Evolutionary conservation across 2,797 vertebrate species (phyloP), one percentile per base, ranked within the genome.

Genomic region (Mormyrus proboscirostris): DNA sequence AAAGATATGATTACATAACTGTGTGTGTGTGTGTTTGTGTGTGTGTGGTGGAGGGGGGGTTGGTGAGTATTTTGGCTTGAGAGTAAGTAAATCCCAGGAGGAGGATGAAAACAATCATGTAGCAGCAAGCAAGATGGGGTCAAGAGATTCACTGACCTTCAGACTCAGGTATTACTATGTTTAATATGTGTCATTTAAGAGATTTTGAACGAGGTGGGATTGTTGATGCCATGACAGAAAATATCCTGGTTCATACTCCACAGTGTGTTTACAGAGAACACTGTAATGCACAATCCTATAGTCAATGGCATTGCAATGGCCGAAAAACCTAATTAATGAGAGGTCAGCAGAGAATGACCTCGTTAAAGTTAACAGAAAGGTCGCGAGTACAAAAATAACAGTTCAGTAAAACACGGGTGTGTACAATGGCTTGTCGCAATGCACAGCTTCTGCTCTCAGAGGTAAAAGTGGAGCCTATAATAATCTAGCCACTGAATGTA

Each of bases 361-460:
- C 65, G 65, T 73, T 73, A 73, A 73, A 73, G 65, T 73, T 73
- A 73, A 73, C 12, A 38, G 65, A 73, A 73, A 73, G 65, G 65
- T 73, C 29, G 12, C 12, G 0, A 38, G 65, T 73, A 33, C 65
- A 38, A 33, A 33, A 73, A 73, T 73, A 73, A 38, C 29, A 73
- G 29, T 73, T 33, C 25, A 33, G 65, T 33, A 73, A 33, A 73
- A 73, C 12, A 0, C 10, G 9, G 10, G 65, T 33, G 65, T 14
- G 10, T 12, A 16, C 12, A 73, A 14, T 73, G 62, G 65, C 10
- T 73, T 38, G 25, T 33, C 29, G 25, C 29, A 38, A 73, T 16
- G 12, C 65, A 73, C 65, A 73, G 29, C 65, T 38, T 73, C 25
- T 38, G 65, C 12, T 38, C 65, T 73, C 12, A 0, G 65, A 73